Evolutionary conservation across 2,888 invertebrate species (phyloP).

Genomic region (Dione juno): DNA sequence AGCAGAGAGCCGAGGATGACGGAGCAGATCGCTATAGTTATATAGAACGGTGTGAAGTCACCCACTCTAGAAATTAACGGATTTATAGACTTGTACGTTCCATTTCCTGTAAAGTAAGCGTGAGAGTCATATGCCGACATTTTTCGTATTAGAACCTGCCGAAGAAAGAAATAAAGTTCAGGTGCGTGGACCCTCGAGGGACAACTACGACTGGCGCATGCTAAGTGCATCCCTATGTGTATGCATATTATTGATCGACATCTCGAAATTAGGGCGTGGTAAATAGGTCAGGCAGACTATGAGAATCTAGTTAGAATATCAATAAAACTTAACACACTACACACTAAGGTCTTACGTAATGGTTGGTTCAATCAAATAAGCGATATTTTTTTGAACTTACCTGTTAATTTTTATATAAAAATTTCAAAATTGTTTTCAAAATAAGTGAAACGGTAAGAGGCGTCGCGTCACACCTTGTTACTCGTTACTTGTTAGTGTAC

Average conservation of each 20-base stretch:
- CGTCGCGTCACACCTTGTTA: not conserved
- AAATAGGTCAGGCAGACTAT: slow-evolving; percentile 17
- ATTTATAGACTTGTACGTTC: slow-evolving; percentile 68
- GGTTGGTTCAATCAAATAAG: not conserved
- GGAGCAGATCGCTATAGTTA: slow-evolving; percentile 90
- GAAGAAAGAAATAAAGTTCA: slow-evolving; percentile 65
- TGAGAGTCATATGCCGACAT: slow-evolving; percentile 75
- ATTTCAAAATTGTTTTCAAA: not conserved
- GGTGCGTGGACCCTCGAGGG: slow-evolving; percentile 8
- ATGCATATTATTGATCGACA: slow-evolving; percentile 2
- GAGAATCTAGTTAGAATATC: not conserved
- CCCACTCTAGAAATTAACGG: slow-evolving; percentile 75
- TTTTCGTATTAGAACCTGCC: slow-evolving; percentile 66
- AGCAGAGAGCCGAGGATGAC: slow-evolving; percentile 87
- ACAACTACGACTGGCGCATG: slow-evolving; percentile 3
- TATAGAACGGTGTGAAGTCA: slow-evolving; percentile 93
- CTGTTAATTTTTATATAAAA: not conserved
- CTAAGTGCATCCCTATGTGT: not conserved
- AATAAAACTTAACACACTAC: not conserved
- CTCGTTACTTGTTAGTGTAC: too few relatives aligned
- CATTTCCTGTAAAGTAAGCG: slow-evolving; percentile 75
- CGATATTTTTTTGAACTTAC: not conserved
- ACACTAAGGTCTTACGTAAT: not conserved
- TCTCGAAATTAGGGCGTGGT: slow-evolving; percentile 42
- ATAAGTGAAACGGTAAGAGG: not conserved